Base-by-base conservation (phyloP, 2,888 invertebrate genomes). In the Phaonia tiefii region DNA sequence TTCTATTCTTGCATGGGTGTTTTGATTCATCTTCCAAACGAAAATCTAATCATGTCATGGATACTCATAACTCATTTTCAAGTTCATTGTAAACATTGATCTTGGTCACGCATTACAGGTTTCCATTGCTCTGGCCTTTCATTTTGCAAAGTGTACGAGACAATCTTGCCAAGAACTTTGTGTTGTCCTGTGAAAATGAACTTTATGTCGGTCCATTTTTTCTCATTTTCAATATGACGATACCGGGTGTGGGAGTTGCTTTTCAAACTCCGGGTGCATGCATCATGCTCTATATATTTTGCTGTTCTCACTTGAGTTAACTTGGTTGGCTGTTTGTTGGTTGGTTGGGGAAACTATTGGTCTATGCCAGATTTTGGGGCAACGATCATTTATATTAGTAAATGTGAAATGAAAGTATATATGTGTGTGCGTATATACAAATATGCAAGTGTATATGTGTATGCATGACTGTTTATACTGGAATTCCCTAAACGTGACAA, bases 21-120 rank as follows among this genome's bases (percentile, higher is more conserved):
- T 66, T 54, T 58, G 4, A 8, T 42, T 22, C 46, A 31, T 63
- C 46, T 15, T 13, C 1, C 1, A 42, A n/a, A 15, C 13, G 44
- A 75, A 76, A 63, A 70, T 70, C 54, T 39, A 26, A 49, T 75
- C 65, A 66, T 77, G 73, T 74, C 58, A 71, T 42, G 71, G 71
- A 54, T 70, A 76, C 69, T 82, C 82, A 85, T 86, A 84, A 84
- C 78, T 84, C 83, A 84, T 82, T 84, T 84, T 85, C 86, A 85
- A 84, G 85, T 86, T 85, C 85, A 85, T 78, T 84, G 84, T 83
- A 82, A 82, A 83, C 80, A 84, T 84, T 83, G 76, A 84, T 83
- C 83, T 82, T 82, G 83, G 83, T 84, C 84, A 83, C 69, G 78
- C 74, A 69, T 70, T 73, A 10, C 17, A n/a, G 25, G 22, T 66